Percentiles rank a stretch among this genome's conserved stretches.
Conservation (phyloP, 2,113 vertebrate species). For the Gasterosteus aculeatus region DNA sequence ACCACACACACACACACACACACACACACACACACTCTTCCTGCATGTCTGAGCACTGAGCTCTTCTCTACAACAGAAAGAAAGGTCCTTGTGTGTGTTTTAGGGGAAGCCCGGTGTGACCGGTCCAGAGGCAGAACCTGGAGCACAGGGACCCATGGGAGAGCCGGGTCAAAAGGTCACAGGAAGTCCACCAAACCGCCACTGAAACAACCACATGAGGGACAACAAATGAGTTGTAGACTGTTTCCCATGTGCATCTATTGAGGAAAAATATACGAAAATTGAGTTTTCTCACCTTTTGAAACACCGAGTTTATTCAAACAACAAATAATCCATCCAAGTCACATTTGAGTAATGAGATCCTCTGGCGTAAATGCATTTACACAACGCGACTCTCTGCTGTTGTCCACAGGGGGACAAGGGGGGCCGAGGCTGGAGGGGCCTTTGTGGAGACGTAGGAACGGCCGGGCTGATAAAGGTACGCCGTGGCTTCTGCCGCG, state of each 20-base stretch:
- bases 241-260: not conserved
- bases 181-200: not conserved
- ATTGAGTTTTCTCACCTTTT: no score
- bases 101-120: conserved; percentile 56
- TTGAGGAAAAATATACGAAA: not conserved
- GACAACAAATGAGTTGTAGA: no score
- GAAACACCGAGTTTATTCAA: not conserved
- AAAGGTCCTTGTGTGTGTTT: conserved; percentile 20
- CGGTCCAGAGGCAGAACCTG: conserved; percentile 59
- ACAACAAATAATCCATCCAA: not conserved
- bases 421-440: conserved; percentile 69
- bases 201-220: no score
- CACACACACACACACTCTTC: not conserved
- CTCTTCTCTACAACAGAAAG: not conserved
- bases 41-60: not conserved
- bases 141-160: conserved; percentile 54
- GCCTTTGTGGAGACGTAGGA: conserved; percentile 68
- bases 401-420: conserved; percentile 63
- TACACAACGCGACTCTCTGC: not conserved
- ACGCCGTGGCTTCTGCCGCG: not conserved
- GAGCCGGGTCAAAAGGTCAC: conserved; percentile 55
- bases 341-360: not conserved
- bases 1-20: conserved; percentile 7
- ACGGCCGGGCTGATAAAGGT: conserved; percentile 67
- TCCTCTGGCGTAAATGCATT: not conserved